These are phyloP conservation scores for Parasteatoda lunata DNA, from an alignment of 2,888 invertebrate species.

Conservation along the genomic window DNA sequence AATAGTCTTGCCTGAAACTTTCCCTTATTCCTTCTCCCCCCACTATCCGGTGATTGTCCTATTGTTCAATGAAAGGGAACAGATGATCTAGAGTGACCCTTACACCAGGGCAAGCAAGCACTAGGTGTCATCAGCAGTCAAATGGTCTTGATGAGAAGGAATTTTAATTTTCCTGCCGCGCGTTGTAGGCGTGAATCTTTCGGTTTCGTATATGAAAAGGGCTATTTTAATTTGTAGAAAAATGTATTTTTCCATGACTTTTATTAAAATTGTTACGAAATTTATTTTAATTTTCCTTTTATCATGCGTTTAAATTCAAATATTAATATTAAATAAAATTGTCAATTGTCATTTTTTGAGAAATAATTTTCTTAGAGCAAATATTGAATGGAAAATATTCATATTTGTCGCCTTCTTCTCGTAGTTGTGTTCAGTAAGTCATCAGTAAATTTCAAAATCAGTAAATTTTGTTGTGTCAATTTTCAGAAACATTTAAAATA, in stretches of 20 bases:
- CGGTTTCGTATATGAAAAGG: neutral
- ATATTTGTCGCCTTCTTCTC: no score
- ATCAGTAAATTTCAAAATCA: no score
- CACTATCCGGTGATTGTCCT: constrained; percentile 31
- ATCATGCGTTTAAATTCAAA: no score
- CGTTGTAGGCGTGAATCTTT: neutral
- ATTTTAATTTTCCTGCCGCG: constrained; percentile 30
- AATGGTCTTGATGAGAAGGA: constrained; percentile 34
- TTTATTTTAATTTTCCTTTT: neutral
- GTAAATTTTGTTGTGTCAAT: no score
- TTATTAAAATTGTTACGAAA: neutral
- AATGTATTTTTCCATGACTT: neutral
- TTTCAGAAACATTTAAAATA: no score
- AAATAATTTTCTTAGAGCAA: no score
- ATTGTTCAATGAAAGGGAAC: constrained; percentile 13
- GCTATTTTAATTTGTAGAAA: neutral
- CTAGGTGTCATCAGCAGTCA: constrained; percentile 42
- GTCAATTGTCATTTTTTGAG: no score
- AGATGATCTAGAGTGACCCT: constrained; percentile 31
- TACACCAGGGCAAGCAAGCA: neutral
- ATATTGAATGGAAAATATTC: no score
- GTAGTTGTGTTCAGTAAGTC: no score
- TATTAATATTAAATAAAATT: no score
- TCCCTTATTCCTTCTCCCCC: constrained; percentile 12
- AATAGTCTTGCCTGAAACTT: constrained; percentile 37